Evolutionary conservation across 1,140 invertebrate genomes (phyloP), one percentile per base, ranked within the genome.

Genomic region (Tachypleus tridentatus): DNA sequence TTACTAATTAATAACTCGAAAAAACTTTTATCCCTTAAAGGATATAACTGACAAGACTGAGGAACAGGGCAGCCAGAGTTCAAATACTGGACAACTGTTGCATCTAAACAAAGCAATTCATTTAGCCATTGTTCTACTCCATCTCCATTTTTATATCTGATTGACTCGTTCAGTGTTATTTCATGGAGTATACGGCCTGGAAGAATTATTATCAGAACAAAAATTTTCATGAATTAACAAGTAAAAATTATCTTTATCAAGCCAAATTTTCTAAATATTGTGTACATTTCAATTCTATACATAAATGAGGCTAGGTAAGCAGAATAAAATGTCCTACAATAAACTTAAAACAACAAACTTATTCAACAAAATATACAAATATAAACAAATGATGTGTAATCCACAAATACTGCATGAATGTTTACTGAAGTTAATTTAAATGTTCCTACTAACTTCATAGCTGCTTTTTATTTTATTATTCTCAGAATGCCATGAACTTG

Each of bases 81-180:
- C 50, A 87, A 77, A 5, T 82, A 75, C 1, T 84, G 78, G 6
- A 62, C 64, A 61, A 86, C 78, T 50, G 82, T 84, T 3, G 87
- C 86, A 78, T 98, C 92, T 51, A 99, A 79, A 76, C 97, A 99
- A 0, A 99, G 79, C 0, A 99, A 79, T 70, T 88, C 82, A 64
- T 89, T 91, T 0, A 99, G 77, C 97, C 97, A 99, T 6, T 78
- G 77, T 78, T 99, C 97, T 10, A 98, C 83, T 5, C 82, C 77
- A 79, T 99, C 97, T 11, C 87, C 88, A 52, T 84, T 78, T 67
- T 86, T 86, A 74, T 99, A 99, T 67, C 97, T 84, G 73, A 99
- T 98, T 0, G 95, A 95, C 77, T 99, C 95, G 58, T 94, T 87
- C 6, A 99, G 79, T 63, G 85, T 86, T 8, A 80, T 61, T 72